phyloP scores from a whole-genome alignment of 2,797 vertebrate species.

The Moxostoma hubbsi region DNA sequence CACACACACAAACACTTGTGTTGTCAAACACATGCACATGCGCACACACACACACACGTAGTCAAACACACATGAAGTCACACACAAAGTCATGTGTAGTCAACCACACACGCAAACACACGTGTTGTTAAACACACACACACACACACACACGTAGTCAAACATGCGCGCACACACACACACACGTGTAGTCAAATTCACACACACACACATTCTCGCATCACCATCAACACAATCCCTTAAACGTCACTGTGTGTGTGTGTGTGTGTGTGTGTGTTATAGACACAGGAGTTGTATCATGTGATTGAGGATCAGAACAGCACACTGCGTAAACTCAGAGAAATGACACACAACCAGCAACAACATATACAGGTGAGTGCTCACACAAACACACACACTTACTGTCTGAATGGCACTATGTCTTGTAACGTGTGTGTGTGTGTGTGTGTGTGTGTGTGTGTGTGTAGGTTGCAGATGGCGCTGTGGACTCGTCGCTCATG shows the following conservation, averaged over 20 bases:
- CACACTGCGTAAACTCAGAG: constrained; percentile 87
- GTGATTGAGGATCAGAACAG: constrained; percentile 89
- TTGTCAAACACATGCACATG: neutral
- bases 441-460: constrained; percentile 3
- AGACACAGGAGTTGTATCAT: constrained; percentile 89
- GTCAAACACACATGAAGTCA: too few relatives aligned
- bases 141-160: neutral
- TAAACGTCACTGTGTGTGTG: neutral
- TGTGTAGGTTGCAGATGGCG: constrained; percentile 74
- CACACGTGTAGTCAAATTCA: too few relatives aligned
- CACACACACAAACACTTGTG: neutral
- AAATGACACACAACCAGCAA: constrained; percentile 85
- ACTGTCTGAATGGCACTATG: too few relatives aligned
- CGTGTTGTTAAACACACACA: too few relatives aligned
- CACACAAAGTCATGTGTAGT: neutral
- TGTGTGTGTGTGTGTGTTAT: neutral
- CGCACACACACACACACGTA: too few relatives aligned
- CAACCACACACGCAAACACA: too few relatives aligned
- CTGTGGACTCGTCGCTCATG: constrained; percentile 67
- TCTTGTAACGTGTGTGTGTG: neutral
- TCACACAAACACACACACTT: neutral
- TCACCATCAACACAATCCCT: neutral
- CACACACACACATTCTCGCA: neutral
- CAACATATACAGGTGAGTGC: constrained; percentile 80
- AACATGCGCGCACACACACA: neutral